Evolutionary conservation across 2,113 vertebrate genomes (phyloP).

Genomic region (Carassius gibelio): DNA sequence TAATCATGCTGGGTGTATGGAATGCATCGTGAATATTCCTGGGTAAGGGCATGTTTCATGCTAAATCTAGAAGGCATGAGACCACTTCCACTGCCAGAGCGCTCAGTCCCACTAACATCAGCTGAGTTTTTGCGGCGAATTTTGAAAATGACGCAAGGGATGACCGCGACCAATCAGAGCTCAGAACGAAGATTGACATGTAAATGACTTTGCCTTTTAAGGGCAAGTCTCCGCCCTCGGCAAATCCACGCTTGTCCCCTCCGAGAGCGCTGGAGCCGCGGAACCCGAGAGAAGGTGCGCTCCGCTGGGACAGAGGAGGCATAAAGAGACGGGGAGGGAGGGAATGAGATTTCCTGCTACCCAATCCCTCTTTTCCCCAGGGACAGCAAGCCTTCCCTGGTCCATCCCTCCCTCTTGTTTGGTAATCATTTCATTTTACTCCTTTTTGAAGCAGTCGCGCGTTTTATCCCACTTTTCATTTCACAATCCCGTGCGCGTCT

Average conservation of each 20-base stretch:
- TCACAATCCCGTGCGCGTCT: conserved; percentile 68
- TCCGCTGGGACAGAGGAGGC: conserved; percentile 76
- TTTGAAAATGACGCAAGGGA: conserved; percentile 64
- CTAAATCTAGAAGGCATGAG: neutral
- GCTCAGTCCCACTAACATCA: conserved; percentile 25
- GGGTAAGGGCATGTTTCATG: neutral
- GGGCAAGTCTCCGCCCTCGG: conserved; percentile 65
- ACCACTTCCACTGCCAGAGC: neutral
- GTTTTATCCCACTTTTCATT: conserved; percentile 80
- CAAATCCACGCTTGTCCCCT: conserved; percentile 63
- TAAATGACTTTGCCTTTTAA: conserved; percentile 66
- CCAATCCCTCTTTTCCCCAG: conserved; percentile 76
- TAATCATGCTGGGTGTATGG: neutral
- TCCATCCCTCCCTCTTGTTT: conserved; percentile 78
- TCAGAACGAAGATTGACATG: conserved; percentile 49
- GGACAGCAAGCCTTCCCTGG: conserved; percentile 73
- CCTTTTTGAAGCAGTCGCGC: conserved; percentile 78
- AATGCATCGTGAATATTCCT: neutral
- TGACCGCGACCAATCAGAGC: conserved; percentile 62
- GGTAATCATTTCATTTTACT: conserved; percentile 81
- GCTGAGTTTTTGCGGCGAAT: conserved; percentile 54
- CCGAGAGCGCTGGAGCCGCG: conserved; percentile 67
- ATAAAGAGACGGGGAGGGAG: conserved; percentile 75
- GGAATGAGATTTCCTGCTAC: conserved; percentile 72
- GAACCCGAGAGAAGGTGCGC: conserved; percentile 78